Conservation (phyloP, 2,797 vertebrate species). For the Amazonetta brasiliensis region DNA sequence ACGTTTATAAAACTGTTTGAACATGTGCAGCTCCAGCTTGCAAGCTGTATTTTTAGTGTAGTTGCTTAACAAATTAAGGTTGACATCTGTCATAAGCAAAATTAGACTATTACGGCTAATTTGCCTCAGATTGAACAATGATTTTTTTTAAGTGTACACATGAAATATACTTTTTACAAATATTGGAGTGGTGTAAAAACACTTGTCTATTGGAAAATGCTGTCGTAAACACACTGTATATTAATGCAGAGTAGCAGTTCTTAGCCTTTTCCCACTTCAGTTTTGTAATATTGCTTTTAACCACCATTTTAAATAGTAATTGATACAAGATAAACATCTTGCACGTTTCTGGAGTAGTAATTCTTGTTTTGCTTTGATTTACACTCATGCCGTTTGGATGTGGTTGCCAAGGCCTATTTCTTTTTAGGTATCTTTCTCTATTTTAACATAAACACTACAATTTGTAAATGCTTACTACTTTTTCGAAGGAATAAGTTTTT, state of each 20-base stretch:
- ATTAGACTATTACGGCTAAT: constrained; percentile 64
- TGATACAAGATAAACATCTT: constrained; percentile 73
- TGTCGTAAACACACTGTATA: constrained; percentile 67
- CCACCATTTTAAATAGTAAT: constrained; percentile 66
- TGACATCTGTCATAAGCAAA: constrained; percentile 48
- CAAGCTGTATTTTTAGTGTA: constrained; percentile 66
- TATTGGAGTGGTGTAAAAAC: constrained; percentile 66
- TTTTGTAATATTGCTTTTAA: constrained; percentile 63
- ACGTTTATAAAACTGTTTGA: constrained; percentile 55
- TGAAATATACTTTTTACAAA: constrained; percentile 71
- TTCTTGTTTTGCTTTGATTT: constrained; percentile 73
- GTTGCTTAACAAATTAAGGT: constrained; percentile 62
- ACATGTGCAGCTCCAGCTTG: constrained; percentile 64
- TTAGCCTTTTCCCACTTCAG: constrained; percentile 59
- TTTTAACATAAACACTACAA: constrained; percentile 74
- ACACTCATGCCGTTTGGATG: constrained; percentile 66
- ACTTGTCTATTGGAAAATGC: constrained; percentile 63
- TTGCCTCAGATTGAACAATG: constrained; percentile 69
- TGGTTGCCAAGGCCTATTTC: constrained; percentile 70
- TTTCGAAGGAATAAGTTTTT: constrained; percentile 68
- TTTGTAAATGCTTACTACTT: constrained; percentile 72
- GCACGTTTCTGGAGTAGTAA: constrained; percentile 76
- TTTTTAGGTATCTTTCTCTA: constrained; percentile 67
- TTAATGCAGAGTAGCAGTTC: constrained; percentile 60
- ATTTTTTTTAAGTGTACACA: constrained; percentile 64